Base-by-base conservation (phyloP, 1,140 invertebrate species). In the Drosophila nigrodunni region DNA sequence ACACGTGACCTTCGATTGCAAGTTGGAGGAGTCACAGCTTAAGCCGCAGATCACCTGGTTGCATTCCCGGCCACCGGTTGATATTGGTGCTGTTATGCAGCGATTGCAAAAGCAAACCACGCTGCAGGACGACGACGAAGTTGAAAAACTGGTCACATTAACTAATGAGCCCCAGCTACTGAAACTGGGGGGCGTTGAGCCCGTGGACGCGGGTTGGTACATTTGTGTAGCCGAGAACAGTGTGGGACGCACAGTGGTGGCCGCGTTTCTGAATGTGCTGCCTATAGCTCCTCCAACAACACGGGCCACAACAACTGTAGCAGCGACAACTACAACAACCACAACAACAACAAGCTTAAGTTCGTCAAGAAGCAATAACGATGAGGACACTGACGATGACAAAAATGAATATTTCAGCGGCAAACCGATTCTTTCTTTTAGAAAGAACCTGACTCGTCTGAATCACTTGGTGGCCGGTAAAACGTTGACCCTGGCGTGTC, bases 191-290 rank as follows among this genome's bases (percentile, higher is more conserved):
- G 98, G 98, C 90, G 96, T 98, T 0, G 97, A 96, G 0, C 93
- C 95, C 69, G 95, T 95, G 52, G 96, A 98, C 87, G 96, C 97
- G 86, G 98, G 97, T 1, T 98, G 97, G 96, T 99, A 99, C 88
- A 96, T 97, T 0, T 99, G 98, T 89, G 94, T 98, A 2, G 98
- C 97, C 1, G 94, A 95, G 11, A 99, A 99, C 91, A 94, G 94
- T 55, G 93, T 98, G 3, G 98, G 98, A 0, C 94, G 94, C 37
- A 95, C 95, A 1, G 94, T 95, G 47, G 95, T 95, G 13, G 97
- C 95, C 79, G 97, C 97, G 15, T 98, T 97, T 92, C 93, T 99
- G 49, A 46, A 90, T 1, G 50, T 88, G 18, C 9, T 11, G 37
- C 30, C 7, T 4, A 10, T 21, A 35, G 30, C 65, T 10, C 2